Evolutionary conservation across 2,113 vertebrate genomes (phyloP), one percentile per base, ranked within the genome.

Genomic region (Tilapia sparmanii): DNA sequence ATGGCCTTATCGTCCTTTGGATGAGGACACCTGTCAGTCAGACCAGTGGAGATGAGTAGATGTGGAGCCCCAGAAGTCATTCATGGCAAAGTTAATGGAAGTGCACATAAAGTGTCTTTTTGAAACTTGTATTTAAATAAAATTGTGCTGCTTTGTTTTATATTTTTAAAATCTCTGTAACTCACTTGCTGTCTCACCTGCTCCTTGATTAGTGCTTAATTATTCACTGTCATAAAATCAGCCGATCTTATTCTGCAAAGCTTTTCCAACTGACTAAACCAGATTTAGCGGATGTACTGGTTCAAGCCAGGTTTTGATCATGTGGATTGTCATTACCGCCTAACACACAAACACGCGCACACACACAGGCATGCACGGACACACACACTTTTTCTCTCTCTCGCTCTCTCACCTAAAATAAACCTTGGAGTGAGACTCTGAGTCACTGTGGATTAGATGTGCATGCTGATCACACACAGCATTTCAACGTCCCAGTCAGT

Each of bases 361-460:
- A n/a, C 50, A 40, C 40, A 12, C 11, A 35, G 54, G 29, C 54
- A 33, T 35, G 66, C 71, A 26, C 45, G 26, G 38, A 59, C 47
- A 55, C 50, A 47, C 11, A 35, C 61, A 26, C 24, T 26, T 26
- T n/a, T n/a, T n/a, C 24, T 2, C 24, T 0, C 54, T 9, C 24
- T 16, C 55, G 4, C 16, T 7, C 59, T 63, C 59, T 19, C 61
- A 5, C 5, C 92, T 47, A 95, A 95, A 96, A 95, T 95, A 94
- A 94, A 88, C 86, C 57, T 50, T 8, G 29, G 68, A 78, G 78
- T 55, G 73, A 87, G 89, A 81, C 86, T 71, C 6, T 11, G 80
- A 90, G 82, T 91, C 89, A 89, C 54, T 10, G 71, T 81, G 84
- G 87, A 89, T 89, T 93, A 82, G 19, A 59, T 87, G 89, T 15